Evolutionary conservation across 2,888 invertebrate species (phyloP).

Genomic region (Thalpophila matura): DNA sequence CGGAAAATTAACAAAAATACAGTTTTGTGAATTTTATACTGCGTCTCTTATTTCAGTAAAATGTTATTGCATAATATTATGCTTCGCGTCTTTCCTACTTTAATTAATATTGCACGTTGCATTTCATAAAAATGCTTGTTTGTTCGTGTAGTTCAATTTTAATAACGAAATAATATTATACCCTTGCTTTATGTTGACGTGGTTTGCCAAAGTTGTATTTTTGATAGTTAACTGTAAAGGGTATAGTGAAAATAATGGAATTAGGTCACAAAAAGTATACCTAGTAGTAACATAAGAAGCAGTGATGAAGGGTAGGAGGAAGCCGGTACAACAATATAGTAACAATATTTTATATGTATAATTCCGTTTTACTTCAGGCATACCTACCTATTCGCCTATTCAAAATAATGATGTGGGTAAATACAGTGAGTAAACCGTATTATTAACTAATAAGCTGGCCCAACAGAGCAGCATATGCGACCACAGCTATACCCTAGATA

Average conservation of each 20-base stretch:
- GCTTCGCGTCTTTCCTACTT: slow-evolving; percentile 9
- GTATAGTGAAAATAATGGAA: neutral
- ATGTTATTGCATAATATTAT: slow-evolving; percentile 20
- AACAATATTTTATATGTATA: no score
- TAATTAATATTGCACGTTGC: slow-evolving; percentile 45
- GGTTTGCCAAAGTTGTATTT: neutral
- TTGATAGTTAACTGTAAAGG: neutral
- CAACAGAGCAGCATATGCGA: no score
- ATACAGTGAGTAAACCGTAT: no score
- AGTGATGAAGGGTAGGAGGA: no score
- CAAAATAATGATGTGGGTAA: no score
- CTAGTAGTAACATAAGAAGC: no score
- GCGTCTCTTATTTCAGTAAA: slow-evolving; percentile 10
- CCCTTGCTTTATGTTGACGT: neutral
- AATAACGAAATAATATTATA: slow-evolving; percentile 20
- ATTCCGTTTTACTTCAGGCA: no score
- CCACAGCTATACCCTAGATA: no score
- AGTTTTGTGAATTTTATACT: slow-evolving; percentile 10
- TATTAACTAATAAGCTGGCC: no score
- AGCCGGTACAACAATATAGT: no score
- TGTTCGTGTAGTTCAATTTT: slow-evolving; percentile 20
- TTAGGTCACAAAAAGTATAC: no score
- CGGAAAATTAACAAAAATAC: slow-evolving; percentile 2
- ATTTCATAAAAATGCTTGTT: slow-evolving; percentile 19
- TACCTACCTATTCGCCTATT: no score